Percentiles rank a stretch among this genome's conserved stretches.
Conservation (phyloP, 2,113 vertebrate genomes). For the Ibidorhyncha struthersii region DNA sequence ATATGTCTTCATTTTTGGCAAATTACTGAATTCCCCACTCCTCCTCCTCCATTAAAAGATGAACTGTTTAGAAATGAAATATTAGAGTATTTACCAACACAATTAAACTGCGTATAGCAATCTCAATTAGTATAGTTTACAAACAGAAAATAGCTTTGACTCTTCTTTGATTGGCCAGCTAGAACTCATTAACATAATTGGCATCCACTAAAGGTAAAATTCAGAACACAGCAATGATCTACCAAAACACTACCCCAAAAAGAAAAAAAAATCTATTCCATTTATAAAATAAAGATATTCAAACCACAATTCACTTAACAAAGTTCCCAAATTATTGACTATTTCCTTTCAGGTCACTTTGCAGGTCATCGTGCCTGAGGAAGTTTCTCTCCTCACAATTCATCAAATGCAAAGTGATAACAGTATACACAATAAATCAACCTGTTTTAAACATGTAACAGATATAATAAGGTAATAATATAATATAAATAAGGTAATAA, state of each 20-base stretch:
- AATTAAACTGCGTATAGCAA: background rate
- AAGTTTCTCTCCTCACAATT: background rate
- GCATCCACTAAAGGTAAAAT: background rate
- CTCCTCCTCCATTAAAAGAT: background rate
- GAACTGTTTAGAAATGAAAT: background rate
- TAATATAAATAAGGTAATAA: background rate
- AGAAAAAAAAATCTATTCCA: background rate
- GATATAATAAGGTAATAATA: background rate
- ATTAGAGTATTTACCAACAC: constrained; percentile 16
- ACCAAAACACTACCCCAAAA: background rate
- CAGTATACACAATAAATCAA: background rate
- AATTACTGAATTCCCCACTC: constrained; percentile 18
- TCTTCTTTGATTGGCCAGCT: background rate
- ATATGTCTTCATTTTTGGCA: constrained; percentile 19
- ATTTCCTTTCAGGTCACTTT: background rate
- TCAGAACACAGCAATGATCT: background rate
- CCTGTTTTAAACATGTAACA: background rate
- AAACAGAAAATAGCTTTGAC: background rate
- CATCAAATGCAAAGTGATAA: background rate
- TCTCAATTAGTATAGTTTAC: background rate
- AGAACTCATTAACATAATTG: background rate
- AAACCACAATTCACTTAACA: background rate
- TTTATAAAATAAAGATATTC: background rate
- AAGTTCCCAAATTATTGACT: background rate
- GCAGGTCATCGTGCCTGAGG: background rate